Percentiles rank a stretch among this genome's conserved stretches.
phyloP scores from a whole-genome alignment of 2,888 invertebrate genomes.

The Bombyx huttoni region DNA sequence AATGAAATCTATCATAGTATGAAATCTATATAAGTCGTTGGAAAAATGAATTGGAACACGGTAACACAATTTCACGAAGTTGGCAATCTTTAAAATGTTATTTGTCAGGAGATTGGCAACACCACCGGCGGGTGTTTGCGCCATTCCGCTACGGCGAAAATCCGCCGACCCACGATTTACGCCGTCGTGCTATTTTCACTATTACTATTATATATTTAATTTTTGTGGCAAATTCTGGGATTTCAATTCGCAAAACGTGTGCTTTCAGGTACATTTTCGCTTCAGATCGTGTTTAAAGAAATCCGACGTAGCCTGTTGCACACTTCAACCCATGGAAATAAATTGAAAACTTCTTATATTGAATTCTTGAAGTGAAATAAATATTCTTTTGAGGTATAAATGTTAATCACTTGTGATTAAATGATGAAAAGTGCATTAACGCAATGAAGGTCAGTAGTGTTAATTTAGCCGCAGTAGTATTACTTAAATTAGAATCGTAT shows the following conservation, averaged over 20 bases:
- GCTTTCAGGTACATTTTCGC: not conserved
- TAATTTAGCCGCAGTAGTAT: too few relatives aligned
- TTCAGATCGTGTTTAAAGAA: too few relatives aligned
- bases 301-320: not conserved
- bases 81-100: slow-evolving; percentile 14
- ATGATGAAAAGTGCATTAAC: too few relatives aligned
- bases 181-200: not conserved
- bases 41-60: not conserved
- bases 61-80: slow-evolving; percentile 9
- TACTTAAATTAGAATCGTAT: too few relatives aligned
- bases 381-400: not conserved
- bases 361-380: not conserved
- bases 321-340: not conserved
- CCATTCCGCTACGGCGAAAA: not conserved
- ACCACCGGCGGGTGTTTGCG: slow-evolving; percentile 7
- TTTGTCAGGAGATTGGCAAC: slow-evolving; percentile 7
- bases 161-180: not conserved
- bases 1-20: too few relatives aligned
- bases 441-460: too few relatives aligned
- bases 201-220: not conserved
- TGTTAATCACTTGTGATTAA: too few relatives aligned
- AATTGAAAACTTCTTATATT: not conserved
- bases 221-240: not conserved
- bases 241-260: not conserved
- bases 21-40: not conserved